phyloP scores from a whole-genome alignment of 1,140 invertebrate genomes.

The Drosophila pachea region DNA sequence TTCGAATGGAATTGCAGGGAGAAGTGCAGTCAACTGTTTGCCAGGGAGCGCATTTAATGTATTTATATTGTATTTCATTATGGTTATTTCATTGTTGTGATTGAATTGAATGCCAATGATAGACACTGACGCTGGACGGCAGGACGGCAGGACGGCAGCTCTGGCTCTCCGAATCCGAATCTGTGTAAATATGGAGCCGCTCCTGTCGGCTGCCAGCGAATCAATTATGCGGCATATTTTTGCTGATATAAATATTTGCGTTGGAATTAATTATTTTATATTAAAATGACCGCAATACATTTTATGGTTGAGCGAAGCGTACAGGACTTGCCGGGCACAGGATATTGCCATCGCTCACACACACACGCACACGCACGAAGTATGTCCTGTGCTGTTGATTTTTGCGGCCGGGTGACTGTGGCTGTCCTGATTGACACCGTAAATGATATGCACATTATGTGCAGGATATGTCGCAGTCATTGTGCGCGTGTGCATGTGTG shows the following conservation, averaged over 20 bases:
- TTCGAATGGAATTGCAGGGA: slow-evolving; percentile 36
- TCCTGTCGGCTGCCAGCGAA: slow-evolving; percentile 44
- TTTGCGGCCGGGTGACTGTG: slow-evolving; percentile 50
- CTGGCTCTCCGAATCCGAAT: slow-evolving; percentile 10
- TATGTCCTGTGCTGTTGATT: slow-evolving; percentile 36
- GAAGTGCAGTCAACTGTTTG: slow-evolving; percentile 42
- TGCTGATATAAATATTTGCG: slow-evolving; percentile 75
- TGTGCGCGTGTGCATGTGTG: slow-evolving; percentile 13
- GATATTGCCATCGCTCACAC: slow-evolving; percentile 21
- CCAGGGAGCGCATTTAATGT: slow-evolving; percentile 64
- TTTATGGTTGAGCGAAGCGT: slow-evolving; percentile 61
- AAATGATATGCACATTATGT: slow-evolving; percentile 75
- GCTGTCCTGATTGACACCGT: slow-evolving; percentile 69
- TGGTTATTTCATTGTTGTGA: slow-evolving; percentile 72
- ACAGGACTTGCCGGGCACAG: slow-evolving; percentile 32
- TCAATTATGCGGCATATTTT: slow-evolving; percentile 76
- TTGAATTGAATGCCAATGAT: slow-evolving; percentile 71
- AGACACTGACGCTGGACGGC: slow-evolving; percentile 16
- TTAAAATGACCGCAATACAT: slow-evolving; percentile 78
- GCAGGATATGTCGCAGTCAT: slow-evolving; percentile 63
- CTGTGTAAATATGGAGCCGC: slow-evolving; percentile 12
- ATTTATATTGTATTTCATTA: slow-evolving; percentile 75
- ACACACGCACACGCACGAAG: slow-evolving; percentile 13
- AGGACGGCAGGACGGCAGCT: slow-evolving; percentile 18
- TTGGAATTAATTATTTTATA: slow-evolving; percentile 77